A percentile compares a stretch with the other conserved stretches of the same genome.
Evolutionary conservation across 2,888 invertebrate species (phyloP).

Genomic region (Tachina lurida): DNA sequence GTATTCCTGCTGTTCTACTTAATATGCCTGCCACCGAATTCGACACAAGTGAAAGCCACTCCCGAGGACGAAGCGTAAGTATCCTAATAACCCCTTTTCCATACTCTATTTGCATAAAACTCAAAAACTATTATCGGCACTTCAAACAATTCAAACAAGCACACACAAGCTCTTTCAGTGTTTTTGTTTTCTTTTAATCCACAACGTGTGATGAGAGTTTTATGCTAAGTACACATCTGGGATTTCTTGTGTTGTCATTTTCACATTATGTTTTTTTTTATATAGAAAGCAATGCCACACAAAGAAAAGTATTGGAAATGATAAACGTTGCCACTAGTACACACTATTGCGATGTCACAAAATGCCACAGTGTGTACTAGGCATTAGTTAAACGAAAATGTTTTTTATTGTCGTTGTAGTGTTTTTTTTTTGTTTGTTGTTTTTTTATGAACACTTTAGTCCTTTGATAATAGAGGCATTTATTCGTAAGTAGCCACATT

Average conservation of each 20-base stretch:
- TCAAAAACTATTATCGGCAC: constrained; percentile 3
- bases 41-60: constrained; percentile 79
- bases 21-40: constrained; percentile 78
- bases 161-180: neutral
- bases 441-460: constrained; percentile 1
- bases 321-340: too few relatives aligned
- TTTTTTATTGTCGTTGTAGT: constrained; percentile 2
- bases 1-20: constrained; percentile 80
- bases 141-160: neutral
- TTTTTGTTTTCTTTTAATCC: neutral
- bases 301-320: too few relatives aligned
- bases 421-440: constrained; percentile 4
- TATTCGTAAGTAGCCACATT: neutral
- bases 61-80: constrained; percentile 83
- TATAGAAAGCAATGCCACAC: too few relatives aligned
- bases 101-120: constrained; percentile 8
- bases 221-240: too few relatives aligned
- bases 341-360: too few relatives aligned
- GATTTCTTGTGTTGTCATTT: too few relatives aligned
- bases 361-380: too few relatives aligned
- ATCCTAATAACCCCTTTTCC: constrained; percentile 38
- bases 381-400: neutral
- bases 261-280: too few relatives aligned
- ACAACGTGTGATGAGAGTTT: constrained; percentile 10
- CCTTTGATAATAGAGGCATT: constrained; percentile 28